phyloP scores from a whole-genome alignment of 2,888 invertebrate species.

The Patella pellucida region DNA sequence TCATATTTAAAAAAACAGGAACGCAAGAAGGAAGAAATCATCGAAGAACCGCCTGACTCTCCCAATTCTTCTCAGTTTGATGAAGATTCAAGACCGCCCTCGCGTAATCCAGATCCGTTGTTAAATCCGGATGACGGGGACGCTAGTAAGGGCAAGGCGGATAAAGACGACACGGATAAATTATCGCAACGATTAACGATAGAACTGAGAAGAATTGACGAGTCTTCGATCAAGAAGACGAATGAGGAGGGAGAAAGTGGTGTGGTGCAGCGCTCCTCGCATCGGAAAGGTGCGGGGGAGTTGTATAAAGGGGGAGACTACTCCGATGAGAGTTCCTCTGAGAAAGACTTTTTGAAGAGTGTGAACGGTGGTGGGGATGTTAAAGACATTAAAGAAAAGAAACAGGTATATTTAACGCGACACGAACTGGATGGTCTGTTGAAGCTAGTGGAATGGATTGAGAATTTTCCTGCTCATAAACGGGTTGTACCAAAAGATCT shows the following conservation, averaged over 20 bases:
- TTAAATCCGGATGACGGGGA: slow-evolving; percentile 17
- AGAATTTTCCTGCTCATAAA: slow-evolving; percentile 88
- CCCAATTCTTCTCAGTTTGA: slow-evolving; percentile 33
- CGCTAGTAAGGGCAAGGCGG: slow-evolving; percentile 26
- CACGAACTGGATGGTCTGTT: slow-evolving; percentile 71
- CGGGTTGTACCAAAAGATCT: slow-evolving; percentile 93
- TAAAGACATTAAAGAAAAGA: slow-evolving; percentile 21
- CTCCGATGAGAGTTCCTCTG: neutral
- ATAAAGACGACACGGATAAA: slow-evolving; percentile 40
- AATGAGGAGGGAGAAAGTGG: slow-evolving; percentile 28
- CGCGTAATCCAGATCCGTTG: slow-evolving; percentile 37
- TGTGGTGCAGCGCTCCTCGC: slow-evolving; percentile 17
- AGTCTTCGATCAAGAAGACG: slow-evolving; percentile 5
- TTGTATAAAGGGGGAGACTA: slow-evolving; percentile 35
- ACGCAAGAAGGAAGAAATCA: slow-evolving; percentile 42
- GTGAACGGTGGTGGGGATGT: neutral
- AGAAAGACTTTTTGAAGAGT: neutral
- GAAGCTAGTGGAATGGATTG: slow-evolving; percentile 86
- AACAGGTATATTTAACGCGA: slow-evolving; percentile 54
- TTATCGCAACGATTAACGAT: slow-evolving; percentile 57
- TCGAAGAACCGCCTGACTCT: slow-evolving; percentile 39
- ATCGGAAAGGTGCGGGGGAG: slow-evolving; percentile 25
- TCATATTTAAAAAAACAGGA: slow-evolving; percentile 50
- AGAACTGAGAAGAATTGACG: slow-evolving; percentile 59
- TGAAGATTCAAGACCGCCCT: slow-evolving; percentile 43